Evolutionary conservation across 2,113 vertebrate genomes (phyloP).

Genomic region (Macquaria australasica): DNA sequence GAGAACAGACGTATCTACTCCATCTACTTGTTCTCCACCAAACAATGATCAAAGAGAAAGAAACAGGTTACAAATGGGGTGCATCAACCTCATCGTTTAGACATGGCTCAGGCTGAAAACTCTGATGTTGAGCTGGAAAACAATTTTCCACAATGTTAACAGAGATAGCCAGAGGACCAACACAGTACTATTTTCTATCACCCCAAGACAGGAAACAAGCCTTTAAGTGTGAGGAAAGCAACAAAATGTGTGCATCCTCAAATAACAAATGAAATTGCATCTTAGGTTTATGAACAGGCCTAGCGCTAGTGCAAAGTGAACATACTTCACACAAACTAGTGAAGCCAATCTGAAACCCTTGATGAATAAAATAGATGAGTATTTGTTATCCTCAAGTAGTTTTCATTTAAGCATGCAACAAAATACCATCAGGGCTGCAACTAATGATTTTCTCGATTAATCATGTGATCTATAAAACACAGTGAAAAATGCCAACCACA

Average conservation of each 20-base stretch:
- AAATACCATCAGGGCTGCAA: not conserved
- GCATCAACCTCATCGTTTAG: conserved; percentile 1
- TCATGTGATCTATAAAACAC: not conserved
- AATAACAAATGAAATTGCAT: conserved; percentile 10
- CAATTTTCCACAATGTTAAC: conserved; percentile 51
- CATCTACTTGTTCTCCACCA: conserved; percentile 6
- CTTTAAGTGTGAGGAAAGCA: conserved; percentile 13
- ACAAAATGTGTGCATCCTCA: conserved; percentile 15
- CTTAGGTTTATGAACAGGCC: not conserved
- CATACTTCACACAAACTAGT: not conserved
- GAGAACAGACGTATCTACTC: conserved; percentile 4
- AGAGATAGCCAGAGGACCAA: conserved; percentile 51
- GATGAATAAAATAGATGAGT: not conserved
- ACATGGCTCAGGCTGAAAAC: conserved; percentile 29
- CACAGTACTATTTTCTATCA: conserved; percentile 16
- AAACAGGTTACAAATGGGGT: conserved; percentile 10
- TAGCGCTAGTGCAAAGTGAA: not conserved
- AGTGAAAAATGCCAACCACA: too few species aligned
- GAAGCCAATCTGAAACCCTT: not conserved
- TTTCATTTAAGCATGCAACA: not conserved
- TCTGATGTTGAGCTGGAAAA: conserved; percentile 47
- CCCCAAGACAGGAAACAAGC: conserved; percentile 25
- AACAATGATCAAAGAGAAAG: conserved; percentile 31
- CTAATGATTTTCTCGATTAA: not conserved
- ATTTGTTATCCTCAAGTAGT: not conserved